Conservation (phyloP, 2,797 vertebrate species). For the Hipposideros larvatus region DNA sequence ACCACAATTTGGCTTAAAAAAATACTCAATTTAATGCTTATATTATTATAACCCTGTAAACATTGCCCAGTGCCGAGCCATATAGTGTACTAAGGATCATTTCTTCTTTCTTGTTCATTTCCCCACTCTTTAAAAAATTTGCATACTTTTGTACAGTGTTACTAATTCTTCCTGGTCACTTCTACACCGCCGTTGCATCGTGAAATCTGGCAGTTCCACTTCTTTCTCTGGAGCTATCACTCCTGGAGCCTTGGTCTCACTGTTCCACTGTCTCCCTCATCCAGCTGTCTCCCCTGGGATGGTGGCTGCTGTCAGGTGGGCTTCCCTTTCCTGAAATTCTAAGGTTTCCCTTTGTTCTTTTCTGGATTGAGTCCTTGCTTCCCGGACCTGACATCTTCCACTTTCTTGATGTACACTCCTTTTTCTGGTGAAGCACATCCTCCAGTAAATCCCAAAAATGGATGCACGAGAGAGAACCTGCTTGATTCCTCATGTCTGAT, state of each 20-base stretch:
- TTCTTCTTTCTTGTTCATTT: slow-evolving; percentile 24
- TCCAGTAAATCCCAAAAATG: background rate
- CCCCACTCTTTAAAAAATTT: background rate
- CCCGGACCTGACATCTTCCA: background rate
- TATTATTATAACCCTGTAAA: background rate
- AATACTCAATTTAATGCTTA: background rate
- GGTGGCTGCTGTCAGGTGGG: no score
- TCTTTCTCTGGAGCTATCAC: background rate
- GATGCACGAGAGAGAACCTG: background rate
- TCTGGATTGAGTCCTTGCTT: background rate
- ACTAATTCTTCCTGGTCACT: background rate
- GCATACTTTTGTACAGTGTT: background rate
- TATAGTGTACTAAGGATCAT: background rate
- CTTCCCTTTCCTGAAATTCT: background rate
- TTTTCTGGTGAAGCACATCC: background rate
- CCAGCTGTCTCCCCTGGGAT: background rate
- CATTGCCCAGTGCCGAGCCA: background rate
- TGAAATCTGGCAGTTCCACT: no score
- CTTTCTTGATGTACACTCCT: background rate
- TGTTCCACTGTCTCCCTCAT: background rate
- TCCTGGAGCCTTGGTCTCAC: background rate
- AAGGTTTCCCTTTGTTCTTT: background rate
- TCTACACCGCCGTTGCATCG: background rate
- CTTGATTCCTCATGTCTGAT: background rate
- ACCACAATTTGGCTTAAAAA: background rate